Base-by-base conservation (phyloP, 2,797 vertebrate genomes). In the Halcyon chelicuti region DNA sequence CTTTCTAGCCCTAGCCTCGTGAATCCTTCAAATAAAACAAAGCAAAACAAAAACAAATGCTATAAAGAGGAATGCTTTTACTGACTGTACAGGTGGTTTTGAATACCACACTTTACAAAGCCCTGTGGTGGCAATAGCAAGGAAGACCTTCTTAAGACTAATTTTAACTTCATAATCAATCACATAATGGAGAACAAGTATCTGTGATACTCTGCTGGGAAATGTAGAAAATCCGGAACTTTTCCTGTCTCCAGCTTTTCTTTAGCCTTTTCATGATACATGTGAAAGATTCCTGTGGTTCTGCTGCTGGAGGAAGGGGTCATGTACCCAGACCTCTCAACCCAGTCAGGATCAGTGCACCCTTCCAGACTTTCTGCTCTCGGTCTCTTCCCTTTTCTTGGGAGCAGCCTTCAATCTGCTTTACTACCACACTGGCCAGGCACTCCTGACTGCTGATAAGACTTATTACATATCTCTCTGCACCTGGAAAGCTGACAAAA, bases 41-140 rank as follows among this genome's bases (percentile, higher is more conserved):
- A 52, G 16, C 25, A 51, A 51, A 52, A 54, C 20, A 12, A 58
- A 55, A 2, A 28, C 31, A 79, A 29, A 14, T 4, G 14, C 40
- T 84, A 78, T 81, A 61, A 81, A 85, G 72, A 73, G 79, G 44
- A 88, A 88, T 86, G 72, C 31, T 80, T 82, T 86, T 81, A 39
- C 55, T 79, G 84, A 54, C 57, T 76, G 11, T 6, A 46, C 33
- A 81, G 40, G 39, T 80, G 33, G 40, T 74, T 86, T 74, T 74
- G 57, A 93, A 75, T 35, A 75, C 35, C 65, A 54, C 22, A n/a
- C 40, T 82, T 85, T 46, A 18, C 54, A 74, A 80, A 86, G 44
- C 28, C 70, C 68, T 28, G 66, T 0, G 2, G 71, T 40, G 39
- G n/a, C 31, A 19, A 54, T 20, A 80, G n/a, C 52, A 57, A 88